Percentiles rank a stretch among this genome's conserved stretches.
phyloP scores from a whole-genome alignment of 2,888 invertebrate species.

The Lysandra coridon region DNA sequence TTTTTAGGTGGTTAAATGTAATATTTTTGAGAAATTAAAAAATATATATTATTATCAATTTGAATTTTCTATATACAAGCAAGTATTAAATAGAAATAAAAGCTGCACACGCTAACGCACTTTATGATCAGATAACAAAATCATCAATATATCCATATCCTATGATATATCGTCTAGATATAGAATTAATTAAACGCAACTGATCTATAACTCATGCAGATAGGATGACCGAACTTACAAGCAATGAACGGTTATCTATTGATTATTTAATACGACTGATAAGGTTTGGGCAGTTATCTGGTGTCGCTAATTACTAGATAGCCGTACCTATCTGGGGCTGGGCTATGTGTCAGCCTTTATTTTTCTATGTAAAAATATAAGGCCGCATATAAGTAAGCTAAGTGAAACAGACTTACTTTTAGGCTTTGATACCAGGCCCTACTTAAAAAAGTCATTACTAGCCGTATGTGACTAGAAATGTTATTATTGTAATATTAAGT shows the following conservation, averaged over 20 bases:
- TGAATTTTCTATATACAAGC: background rate
- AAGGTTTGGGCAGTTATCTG: constrained; percentile 72
- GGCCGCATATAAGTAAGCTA: too few species aligned
- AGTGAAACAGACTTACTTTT: too few species aligned
- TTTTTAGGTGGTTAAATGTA: too few species aligned
- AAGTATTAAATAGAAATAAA: background rate
- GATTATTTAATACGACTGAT: constrained; percentile 79
- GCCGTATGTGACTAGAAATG: too few species aligned
- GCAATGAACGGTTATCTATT: constrained; percentile 77
- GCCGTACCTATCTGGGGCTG: constrained; percentile 63
- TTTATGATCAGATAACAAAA: background rate
- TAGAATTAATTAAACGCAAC: constrained; percentile 19
- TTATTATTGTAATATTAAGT: too few species aligned
- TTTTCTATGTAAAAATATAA: background rate
- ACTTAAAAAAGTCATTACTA: too few species aligned
- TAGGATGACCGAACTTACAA: constrained; percentile 44
- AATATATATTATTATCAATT: too few species aligned
- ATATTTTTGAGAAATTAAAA: background rate
- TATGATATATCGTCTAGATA: background rate
- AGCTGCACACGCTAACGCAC: background rate
- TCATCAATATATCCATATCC: background rate
- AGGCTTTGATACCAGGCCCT: too few species aligned
- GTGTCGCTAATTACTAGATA: constrained; percentile 75
- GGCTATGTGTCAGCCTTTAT: constrained; percentile 49
- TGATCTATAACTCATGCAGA: constrained; percentile 20